phyloP scores from a whole-genome alignment of 2,888 invertebrate species.

The Parnassius apollo region DNA sequence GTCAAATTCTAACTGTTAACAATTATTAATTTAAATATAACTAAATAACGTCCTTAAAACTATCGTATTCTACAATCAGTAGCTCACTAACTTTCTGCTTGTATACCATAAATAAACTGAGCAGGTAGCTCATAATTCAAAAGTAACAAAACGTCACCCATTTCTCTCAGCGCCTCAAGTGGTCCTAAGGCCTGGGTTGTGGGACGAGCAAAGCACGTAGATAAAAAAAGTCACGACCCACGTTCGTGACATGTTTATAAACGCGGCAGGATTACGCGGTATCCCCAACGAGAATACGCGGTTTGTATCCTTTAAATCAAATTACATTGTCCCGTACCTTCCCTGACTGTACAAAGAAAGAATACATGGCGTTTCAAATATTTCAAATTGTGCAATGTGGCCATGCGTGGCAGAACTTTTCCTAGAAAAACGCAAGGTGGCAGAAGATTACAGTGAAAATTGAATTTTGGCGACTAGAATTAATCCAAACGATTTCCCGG shows the following conservation, averaged over 20 bases:
- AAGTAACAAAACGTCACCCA: slow-evolving; percentile 56
- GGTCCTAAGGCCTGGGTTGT: slow-evolving; percentile 42
- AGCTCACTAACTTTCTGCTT: neutral
- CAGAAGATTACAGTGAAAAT: no score
- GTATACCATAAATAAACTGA: slow-evolving; percentile 34
- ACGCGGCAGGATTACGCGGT: slow-evolving; percentile 57
- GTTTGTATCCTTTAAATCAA: slow-evolving; percentile 56
- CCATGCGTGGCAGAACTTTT: no score
- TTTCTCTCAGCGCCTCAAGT: slow-evolving; percentile 59
- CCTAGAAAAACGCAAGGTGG: no score
- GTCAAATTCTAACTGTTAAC: no score
- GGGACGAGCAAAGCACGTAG: slow-evolving; percentile 44
- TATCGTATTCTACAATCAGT: no score
- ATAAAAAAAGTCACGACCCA: slow-evolving; percentile 47
- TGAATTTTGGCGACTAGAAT: no score
- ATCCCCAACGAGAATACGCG: slow-evolving; percentile 55
- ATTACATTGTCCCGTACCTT: slow-evolving; percentile 51
- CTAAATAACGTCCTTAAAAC: no score
- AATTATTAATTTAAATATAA: no score
- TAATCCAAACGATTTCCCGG: no score
- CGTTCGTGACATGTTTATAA: slow-evolving; percentile 68
- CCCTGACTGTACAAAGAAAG: slow-evolving; percentile 24
- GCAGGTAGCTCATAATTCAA: slow-evolving; percentile 42
- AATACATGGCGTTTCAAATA: neutral
- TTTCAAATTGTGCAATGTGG: neutral